Conservation (phyloP, 2,113 vertebrate genomes). For the Orcinus orca region DNA sequence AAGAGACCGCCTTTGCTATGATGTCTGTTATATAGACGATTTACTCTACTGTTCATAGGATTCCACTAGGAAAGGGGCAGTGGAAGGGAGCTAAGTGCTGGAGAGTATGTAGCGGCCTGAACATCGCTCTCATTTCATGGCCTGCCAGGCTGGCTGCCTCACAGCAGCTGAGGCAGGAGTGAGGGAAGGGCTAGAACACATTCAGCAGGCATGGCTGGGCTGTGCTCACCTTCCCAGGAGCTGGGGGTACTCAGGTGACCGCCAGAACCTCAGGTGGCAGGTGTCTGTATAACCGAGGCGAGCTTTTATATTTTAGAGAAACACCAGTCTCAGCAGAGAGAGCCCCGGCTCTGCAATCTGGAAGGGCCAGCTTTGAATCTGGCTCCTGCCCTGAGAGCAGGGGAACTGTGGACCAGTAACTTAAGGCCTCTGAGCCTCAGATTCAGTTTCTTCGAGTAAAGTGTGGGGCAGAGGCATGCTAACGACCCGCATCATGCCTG, state of each 20-base stretch:
- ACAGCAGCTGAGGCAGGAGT: neutral
- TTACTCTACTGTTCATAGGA: neutral
- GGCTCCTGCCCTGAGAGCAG: neutral
- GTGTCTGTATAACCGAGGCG: neutral
- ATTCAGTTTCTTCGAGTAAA: neutral
- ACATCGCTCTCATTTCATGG: slow-evolving; percentile 60
- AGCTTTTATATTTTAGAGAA: neutral
- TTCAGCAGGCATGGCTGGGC: too few species aligned
- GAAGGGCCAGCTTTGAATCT: neutral
- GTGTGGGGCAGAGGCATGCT: too few species aligned
- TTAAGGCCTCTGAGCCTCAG: too few species aligned
- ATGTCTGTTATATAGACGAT: slow-evolving; percentile 38
- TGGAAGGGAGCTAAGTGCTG: neutral
- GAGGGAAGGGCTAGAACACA: neutral
- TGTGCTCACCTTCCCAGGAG: too few species aligned
- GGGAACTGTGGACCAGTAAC: neutral
- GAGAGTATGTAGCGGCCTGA: neutral
- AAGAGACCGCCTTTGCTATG: neutral
- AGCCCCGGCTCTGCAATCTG: fast-evolving
- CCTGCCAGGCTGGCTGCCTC: neutral
- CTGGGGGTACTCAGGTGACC: neutral
- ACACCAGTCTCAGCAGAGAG: neutral
- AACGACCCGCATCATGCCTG: neutral
- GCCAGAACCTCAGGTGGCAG: neutral
- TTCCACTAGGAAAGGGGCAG: slow-evolving; percentile 14